These are phyloP conservation scores for Tarsius wallacei DNA, from an alignment of 2,797 vertebrate genomes.

Conservation along the genomic window DNA sequence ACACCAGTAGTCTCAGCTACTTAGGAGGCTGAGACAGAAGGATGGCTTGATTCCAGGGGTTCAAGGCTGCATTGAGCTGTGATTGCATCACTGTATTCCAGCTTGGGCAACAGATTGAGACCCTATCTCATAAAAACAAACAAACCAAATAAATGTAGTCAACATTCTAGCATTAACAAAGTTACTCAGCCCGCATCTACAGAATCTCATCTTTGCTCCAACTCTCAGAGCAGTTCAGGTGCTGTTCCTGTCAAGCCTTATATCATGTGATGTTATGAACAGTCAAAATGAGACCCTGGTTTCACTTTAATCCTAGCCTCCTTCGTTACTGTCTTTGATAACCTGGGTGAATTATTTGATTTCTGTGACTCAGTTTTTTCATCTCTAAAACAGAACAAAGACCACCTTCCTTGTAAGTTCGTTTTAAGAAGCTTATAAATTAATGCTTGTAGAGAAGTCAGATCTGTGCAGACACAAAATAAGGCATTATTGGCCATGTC, in stretches of 20 bases:
- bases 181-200: too few species aligned
- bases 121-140: too few species aligned
- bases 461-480: not conserved
- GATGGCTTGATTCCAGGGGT: too few species aligned
- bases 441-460: not conserved
- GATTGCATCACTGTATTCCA: too few species aligned
- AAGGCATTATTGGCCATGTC: not conserved
- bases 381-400: not conserved
- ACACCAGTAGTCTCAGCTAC: too few species aligned
- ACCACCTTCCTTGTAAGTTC: not conserved
- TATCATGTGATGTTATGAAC: accelerated
- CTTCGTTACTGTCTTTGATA: not conserved
- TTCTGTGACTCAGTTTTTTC: not conserved
- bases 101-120: too few species aligned
- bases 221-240: not conserved
- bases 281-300: not conserved
- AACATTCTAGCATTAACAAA: not conserved
- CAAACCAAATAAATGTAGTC: too few species aligned
- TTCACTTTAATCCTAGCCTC: not conserved
- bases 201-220: not conserved
- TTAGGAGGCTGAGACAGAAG: too few species aligned
- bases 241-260: not conserved
- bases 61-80: too few species aligned
- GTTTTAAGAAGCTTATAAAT: not conserved
- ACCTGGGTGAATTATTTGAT: not conserved